Base-by-base conservation (phyloP, 2,888 invertebrate species). In the Sesamia inferens region DNA sequence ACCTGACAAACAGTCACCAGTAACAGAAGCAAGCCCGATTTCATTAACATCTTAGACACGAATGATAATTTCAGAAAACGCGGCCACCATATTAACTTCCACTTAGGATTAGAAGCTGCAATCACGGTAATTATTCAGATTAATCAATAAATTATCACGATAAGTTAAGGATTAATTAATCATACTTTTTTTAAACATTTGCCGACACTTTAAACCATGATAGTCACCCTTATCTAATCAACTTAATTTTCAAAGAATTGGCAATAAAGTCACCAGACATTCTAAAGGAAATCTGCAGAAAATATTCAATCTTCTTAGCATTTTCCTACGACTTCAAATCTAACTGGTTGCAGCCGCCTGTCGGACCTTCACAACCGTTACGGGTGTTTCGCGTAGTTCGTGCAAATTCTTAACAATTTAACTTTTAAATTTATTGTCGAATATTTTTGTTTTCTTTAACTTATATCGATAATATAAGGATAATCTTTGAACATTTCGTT, bases 1-100 rank as follows among this genome's bases (percentile, higher is more conserved):
- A 93, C 93, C 92, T 91, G 92, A 74, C 88, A 82, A 57, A 88
- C 79, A 74, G 88, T 89, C 78, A 91, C 84, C 79, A 85, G 87
- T 55, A 92, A 72, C 61, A 91, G 65, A 47, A 92, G 47, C 13
- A 90, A 82, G 73, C 87, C 90, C 87, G 91, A 77, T 78, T 84
- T 88, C 88, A 86, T 78, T 78, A 88, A 89, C 93, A 93, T 93
- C 70, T 85, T 90, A 48, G 78, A 80, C 51, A 72, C 82, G 84
- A 90, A 91, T 92, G 88, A 78, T 58, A 76, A 66, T 69, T 72
- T 47, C 42, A 57, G 22, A 67, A 61, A 58, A 24, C 16, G 48
- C 66, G 51, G 67, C 75, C 76, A 69, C 68, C 54, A 73, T 66
- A 76, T 79, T 70, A 72, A 74, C 78, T 77, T 69, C 44, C 63